Evolutionary conservation across 2,888 invertebrate genomes (phyloP), one percentile per base, ranked within the genome.

Genomic region (Chirona hameri): DNA sequence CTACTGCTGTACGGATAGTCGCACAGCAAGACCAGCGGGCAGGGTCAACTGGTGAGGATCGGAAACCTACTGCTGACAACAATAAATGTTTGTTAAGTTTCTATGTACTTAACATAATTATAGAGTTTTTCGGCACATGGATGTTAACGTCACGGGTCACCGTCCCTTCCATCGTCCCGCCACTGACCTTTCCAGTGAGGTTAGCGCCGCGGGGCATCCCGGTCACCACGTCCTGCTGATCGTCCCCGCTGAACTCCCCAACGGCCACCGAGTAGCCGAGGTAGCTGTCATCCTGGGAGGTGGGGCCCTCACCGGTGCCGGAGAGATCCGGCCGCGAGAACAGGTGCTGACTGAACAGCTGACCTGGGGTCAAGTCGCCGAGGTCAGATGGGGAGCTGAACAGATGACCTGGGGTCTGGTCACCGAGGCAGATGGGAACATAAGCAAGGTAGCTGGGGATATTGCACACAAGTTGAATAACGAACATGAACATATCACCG

Each of bases 211-310:
- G 92, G 0, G 99, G 99, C 89, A 97, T 95, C 2, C 98, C 98
- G 82, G 97, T 95, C 76, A 96, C 98, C 27, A 95, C 93, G 85
- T 94, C 93, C 48, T 80, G 52, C 84, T 90, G 89, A 76, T 87
- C 87, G 29, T 87, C 87, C 15, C 94, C 95, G 87, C 92, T 92
- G 87, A 98, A 98, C 87, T 97, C 95, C 12, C 98, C 98, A 18
- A 94, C 92, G 15, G 94, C 91, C 85, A 95, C 93, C 0, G 99
- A 95, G 88, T 98, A 99, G 9, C 98, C 98, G 91, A 95, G 91
- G 88, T 97, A 98, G 60, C 95, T 95, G 89, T 98, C 96, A 87
- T 98, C 97, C 86, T 95, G 93, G 79, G 89, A 89, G 15, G 92
- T 91, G 46, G 93, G 91, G 27, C 95, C 95, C 89, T 98, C 97